Conservation (phyloP, 2,113 vertebrate genomes). For the Mirza zaza region DNA sequence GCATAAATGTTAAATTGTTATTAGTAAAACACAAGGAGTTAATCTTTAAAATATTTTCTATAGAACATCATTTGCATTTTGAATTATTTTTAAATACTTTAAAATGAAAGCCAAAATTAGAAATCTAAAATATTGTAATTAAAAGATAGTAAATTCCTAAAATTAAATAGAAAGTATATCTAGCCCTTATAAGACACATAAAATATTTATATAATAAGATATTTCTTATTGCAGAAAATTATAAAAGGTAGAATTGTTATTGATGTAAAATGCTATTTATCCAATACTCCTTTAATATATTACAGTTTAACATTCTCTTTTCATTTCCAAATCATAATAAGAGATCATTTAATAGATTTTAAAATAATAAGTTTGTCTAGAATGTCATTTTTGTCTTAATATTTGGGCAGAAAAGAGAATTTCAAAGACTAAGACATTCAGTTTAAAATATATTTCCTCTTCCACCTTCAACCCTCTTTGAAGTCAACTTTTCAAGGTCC, state of each 20-base stretch:
- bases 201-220: neutral
- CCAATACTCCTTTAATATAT: neutral
- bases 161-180: conserved; percentile 35
- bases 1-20: neutral
- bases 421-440: conserved; percentile 72
- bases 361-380: neutral
- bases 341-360: neutral
- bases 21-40: conserved; percentile 39
- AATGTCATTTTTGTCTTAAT: conserved; percentile 28
- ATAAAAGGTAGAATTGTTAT: neutral
- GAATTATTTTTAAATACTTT: conserved; percentile 24
- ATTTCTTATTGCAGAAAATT: neutral
- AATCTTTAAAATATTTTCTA: conserved; percentile 23
- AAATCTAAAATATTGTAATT: conserved; percentile 7
- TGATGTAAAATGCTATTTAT: conserved; percentile 32
- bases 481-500: conserved; percentile 82
- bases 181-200: neutral
- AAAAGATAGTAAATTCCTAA: neutral
- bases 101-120: neutral
- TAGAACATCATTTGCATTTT: neutral
- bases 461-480: conserved; percentile 76
- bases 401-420: conserved; percentile 53
- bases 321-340: conserved; percentile 2
- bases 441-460: conserved; percentile 79
- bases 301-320: neutral